These are phyloP conservation scores for Gopherus flavomarginatus DNA, from an alignment of 2,113 vertebrate species.

Conservation along the genomic window DNA sequence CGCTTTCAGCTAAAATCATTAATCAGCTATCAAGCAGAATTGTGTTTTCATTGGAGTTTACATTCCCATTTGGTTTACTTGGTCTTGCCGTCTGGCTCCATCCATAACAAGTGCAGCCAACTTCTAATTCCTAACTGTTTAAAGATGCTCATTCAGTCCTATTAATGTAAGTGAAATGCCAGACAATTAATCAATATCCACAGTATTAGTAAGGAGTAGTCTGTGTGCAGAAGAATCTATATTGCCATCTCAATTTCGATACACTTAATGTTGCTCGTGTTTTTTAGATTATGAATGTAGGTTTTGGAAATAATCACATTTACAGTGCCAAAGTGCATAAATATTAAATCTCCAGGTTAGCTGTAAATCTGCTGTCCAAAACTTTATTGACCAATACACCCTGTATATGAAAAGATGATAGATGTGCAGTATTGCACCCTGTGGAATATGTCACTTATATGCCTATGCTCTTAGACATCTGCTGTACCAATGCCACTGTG, in stretches of 20 bases:
- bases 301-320: background rate
- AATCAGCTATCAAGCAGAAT: constrained; percentile 4
- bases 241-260: background rate
- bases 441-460: background rate
- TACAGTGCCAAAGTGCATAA: background rate
- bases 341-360: background rate
- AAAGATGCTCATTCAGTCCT: constrained; percentile 13
- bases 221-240: background rate
- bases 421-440: background rate
- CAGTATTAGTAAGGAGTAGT: constrained; percentile 2
- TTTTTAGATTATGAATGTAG: background rate
- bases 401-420: background rate
- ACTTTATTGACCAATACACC: background rate
- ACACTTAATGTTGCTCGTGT: background rate
- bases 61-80: constrained; percentile 25
- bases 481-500: background rate
- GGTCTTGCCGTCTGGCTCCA: constrained; percentile 44
- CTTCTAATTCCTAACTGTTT: constrained; percentile 38
- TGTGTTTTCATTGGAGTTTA: constrained; percentile 9
- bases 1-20: constrained; percentile 46
- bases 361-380: background rate
- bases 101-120: constrained; percentile 48
- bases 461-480: background rate
- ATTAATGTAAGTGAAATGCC: constrained; percentile 3
- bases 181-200: constrained; percentile 32